These are phyloP conservation scores for Aphidius colemani DNA, from an alignment of 2,888 invertebrate species.

Conservation along the genomic window DNA sequence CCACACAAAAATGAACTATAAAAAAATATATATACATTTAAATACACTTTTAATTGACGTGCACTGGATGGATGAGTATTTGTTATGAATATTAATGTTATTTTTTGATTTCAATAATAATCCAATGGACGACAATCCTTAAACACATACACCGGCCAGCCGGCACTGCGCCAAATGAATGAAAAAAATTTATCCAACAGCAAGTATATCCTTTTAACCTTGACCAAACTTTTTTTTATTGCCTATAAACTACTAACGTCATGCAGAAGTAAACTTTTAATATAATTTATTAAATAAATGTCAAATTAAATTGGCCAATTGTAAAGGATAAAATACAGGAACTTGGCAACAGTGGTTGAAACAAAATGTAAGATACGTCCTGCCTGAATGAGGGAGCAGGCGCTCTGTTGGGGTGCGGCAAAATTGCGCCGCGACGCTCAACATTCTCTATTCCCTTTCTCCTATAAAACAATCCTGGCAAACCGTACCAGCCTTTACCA, in stretches of 20 bases:
- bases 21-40: no score
- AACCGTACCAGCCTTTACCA: not conserved
- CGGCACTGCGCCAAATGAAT: not conserved
- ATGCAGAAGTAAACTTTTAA: not conserved
- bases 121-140: not conserved
- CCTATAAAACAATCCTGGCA: constrained; percentile 3
- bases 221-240: not conserved
- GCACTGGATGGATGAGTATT: no score
- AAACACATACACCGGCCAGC: no score
- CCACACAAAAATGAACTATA: no score
- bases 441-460: constrained; percentile 34
- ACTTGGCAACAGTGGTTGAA: constrained; percentile 45
- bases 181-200: not conserved
- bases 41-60: no score
- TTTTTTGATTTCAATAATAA: no score
- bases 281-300: not conserved
- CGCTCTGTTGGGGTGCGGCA: constrained; percentile 57
- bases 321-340: constrained; percentile 32
- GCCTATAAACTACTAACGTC: not conserved
- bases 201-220: not conserved
- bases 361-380: constrained; percentile 20
- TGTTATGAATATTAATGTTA: no score
- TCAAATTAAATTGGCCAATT: not conserved
- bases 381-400: constrained; percentile 37
- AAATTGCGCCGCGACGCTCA: constrained; percentile 51